A percentile compares a stretch with the other conserved stretches of the same genome.
Conservation (phyloP, 2,888 invertebrate species). For the Cyclophora albipunctata region DNA sequence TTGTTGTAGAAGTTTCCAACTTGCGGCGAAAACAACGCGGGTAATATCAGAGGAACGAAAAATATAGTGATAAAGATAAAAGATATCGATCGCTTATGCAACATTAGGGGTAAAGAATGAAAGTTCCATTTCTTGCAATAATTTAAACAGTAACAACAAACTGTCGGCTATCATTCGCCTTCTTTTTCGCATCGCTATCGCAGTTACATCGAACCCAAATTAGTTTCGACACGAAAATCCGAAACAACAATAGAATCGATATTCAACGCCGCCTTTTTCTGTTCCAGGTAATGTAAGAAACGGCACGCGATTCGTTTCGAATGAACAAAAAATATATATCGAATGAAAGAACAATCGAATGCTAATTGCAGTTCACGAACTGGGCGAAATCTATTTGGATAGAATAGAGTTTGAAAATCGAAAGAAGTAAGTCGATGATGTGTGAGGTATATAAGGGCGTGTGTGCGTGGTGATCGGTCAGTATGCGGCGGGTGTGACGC, state of each 20-base stretch:
- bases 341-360: slow-evolving; percentile 47
- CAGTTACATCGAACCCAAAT: slow-evolving; percentile 65
- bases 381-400: slow-evolving; percentile 11
- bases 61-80: too few species aligned
- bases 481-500: slow-evolving; percentile 54
- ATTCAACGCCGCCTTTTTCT: slow-evolving; percentile 61
- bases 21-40: too few species aligned
- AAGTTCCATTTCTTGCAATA: slow-evolving; percentile 1
- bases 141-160: neutral
- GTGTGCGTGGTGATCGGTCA: slow-evolving; percentile 29
- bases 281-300: slow-evolving; percentile 52
- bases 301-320: slow-evolving; percentile 46
- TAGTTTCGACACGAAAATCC: slow-evolving; percentile 71
- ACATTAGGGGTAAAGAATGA: neutral
- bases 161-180: slow-evolving; percentile 49
- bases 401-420: slow-evolving; percentile 22
- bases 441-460: slow-evolving; percentile 26
- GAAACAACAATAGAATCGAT: slow-evolving; percentile 57
- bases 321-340: slow-evolving; percentile 43
- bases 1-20: too few species aligned
- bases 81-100: too few species aligned
- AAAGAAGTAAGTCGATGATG: slow-evolving; percentile 19
- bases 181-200: slow-evolving; percentile 57
- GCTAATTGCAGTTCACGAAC: slow-evolving; percentile 13
- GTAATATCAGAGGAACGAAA: too few species aligned